phyloP scores from a whole-genome alignment of 2,797 vertebrate species.

The Hoplostethus atlanticus region DNA sequence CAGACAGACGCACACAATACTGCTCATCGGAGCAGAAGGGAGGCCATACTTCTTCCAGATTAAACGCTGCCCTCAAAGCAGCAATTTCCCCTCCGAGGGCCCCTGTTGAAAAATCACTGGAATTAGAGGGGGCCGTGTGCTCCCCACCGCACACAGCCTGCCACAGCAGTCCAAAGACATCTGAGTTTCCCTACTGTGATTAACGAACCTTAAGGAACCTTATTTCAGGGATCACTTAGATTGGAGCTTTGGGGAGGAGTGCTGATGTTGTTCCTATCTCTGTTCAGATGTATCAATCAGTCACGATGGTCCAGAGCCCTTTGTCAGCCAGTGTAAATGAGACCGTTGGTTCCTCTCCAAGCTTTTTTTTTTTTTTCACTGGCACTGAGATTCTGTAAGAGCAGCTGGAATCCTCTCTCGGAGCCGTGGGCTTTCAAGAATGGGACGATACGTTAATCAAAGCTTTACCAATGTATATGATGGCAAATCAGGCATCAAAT shows the following conservation, averaged over 20 bases:
- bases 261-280: conserved; percentile 42
- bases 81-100: conserved; percentile 34
- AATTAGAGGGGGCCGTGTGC: conserved; percentile 35
- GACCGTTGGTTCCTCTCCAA: conserved; percentile 46
- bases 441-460: conserved; percentile 6
- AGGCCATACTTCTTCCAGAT: conserved; percentile 51
- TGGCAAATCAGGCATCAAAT: conserved; percentile 46
- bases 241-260: conserved; percentile 27
- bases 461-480: conserved; percentile 41
- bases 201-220: conserved; percentile 53
- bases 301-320: conserved; percentile 18
- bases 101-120: conserved; percentile 35
- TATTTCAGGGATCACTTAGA: conserved; percentile 48
- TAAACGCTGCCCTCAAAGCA: conserved; percentile 48
- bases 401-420: conserved; percentile 1
- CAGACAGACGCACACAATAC: conserved; percentile 27
- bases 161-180: neutral
- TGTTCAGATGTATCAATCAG: conserved; percentile 54
- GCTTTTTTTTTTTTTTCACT: conserved; percentile 7
- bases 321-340: conserved; percentile 57
- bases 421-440: conserved; percentile 8
- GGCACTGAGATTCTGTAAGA: conserved; percentile 27
- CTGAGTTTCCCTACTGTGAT: conserved; percentile 41
- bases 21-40: conserved; percentile 38
- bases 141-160: conserved; percentile 6